phyloP scores from a whole-genome alignment of 2,888 invertebrate species.

The Rhabditoides inermis region DNA sequence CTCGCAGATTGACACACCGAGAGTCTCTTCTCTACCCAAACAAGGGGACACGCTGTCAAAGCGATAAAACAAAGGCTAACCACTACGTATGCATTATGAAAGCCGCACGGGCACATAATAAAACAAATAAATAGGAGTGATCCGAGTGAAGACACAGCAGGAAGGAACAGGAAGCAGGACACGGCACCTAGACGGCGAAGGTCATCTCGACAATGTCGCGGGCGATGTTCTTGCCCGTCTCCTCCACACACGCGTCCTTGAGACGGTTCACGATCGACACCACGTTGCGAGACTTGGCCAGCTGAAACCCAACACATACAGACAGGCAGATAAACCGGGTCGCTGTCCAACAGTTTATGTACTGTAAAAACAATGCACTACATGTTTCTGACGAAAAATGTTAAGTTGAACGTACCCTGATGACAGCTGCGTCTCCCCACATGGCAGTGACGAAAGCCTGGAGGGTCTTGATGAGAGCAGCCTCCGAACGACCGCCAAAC shows the following conservation, averaged over 20 bases:
- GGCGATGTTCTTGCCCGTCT: conserved; percentile 33
- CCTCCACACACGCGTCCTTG: conserved; percentile 40
- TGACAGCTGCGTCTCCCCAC: conserved; percentile 50
- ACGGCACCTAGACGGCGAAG: conserved; percentile 31
- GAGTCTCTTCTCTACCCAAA: no score
- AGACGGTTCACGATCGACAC: conserved; percentile 27
- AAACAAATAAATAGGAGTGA: no score
- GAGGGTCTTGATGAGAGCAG: conserved; percentile 67
- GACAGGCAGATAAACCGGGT: no score
- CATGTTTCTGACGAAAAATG: neutral
- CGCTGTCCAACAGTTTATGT: neutral
- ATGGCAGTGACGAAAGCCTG: conserved; percentile 70
- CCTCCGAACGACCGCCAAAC: conserved; percentile 18
- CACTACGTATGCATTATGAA: no score
- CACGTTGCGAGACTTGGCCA: conserved; percentile 34
- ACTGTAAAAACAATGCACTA: neutral
- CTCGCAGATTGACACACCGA: no score
- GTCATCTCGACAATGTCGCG: conserved; percentile 44
- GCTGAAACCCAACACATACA: no score
- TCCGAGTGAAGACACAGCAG: no score
- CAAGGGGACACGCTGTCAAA: no score
- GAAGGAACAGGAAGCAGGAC: no score
- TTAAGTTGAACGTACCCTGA: conserved; percentile 27
- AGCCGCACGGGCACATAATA: no score
- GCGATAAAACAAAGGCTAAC: no score